These are phyloP conservation scores for Thymelicus sylvestris DNA, from an alignment of 2,888 invertebrate species.

Conservation along the genomic window DNA sequence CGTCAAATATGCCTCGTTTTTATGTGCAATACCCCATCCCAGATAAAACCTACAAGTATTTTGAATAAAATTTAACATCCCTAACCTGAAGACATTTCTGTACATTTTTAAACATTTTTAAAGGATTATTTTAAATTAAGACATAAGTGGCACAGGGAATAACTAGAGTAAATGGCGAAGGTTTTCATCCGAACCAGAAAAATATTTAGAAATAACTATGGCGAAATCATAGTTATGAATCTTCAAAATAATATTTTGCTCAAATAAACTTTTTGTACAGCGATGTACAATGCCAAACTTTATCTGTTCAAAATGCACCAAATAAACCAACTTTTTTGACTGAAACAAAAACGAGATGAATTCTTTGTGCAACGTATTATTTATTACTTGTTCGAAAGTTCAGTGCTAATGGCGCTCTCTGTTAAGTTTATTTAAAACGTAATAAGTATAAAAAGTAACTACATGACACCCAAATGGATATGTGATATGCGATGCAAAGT, in stretches of 20 bases:
- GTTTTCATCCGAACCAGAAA: too few relatives aligned
- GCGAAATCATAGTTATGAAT: background rate
- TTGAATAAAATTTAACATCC: background rate
- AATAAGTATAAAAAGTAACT: background rate
- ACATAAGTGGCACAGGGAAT: too few relatives aligned
- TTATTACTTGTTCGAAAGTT: constrained; percentile 26
- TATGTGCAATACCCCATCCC: constrained; percentile 6
- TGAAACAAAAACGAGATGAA: constrained; percentile 24
- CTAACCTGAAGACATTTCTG: too few relatives aligned
- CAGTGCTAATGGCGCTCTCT: constrained; percentile 22
- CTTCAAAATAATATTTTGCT: background rate
- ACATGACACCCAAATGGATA: too few relatives aligned
- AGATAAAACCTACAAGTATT: background rate
- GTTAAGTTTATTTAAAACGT: constrained; percentile 21
- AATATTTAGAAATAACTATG: background rate
- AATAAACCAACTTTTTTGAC: constrained; percentile 27
- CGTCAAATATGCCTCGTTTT: constrained; percentile 30
- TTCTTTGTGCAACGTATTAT: constrained; percentile 25
- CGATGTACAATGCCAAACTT: constrained; percentile 7
- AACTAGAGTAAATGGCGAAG: too few relatives aligned
- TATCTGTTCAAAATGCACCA: constrained; percentile 7
- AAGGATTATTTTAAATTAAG: too few relatives aligned
- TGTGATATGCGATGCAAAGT: too few relatives aligned
- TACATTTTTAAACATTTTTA: too few relatives aligned
- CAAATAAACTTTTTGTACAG: constrained; percentile 1